Evolutionary conservation across 1,140 invertebrate genomes (phyloP), one percentile per base, ranked within the genome.

Genomic region (Drosophila melanica): DNA sequence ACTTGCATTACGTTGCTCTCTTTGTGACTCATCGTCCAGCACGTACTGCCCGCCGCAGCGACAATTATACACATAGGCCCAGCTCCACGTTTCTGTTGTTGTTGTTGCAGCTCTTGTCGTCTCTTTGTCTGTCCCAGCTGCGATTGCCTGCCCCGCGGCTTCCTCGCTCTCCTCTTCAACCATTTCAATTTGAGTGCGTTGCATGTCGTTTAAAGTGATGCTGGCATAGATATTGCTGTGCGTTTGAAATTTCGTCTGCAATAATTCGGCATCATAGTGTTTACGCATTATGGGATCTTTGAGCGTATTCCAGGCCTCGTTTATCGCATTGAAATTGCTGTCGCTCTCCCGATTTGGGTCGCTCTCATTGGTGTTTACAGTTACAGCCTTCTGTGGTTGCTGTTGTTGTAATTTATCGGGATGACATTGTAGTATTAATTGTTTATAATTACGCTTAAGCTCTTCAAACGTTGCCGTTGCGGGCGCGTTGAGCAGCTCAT

Each of bases 351-450:
- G 45, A 90, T 89, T 82, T 70, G 76, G 78, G 78, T 90, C 67
- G 66, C 27, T 62, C 55, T 53, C 77, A 69, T 65, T 55, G 45
- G 45, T 11, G 47, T 59, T 72, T 62, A 60, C 57, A 64, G 70
- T 66, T 67, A 67, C 47, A 44, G 55, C 23, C 48, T 27, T 45
- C 3, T n/a, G 39, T 8, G 50, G 30, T 10, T 48, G 27, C 37
- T 84, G 64, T 58, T 90, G 87, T 65, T 71, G 80, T 69, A 91
- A 75, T 91, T 91, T 91, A 85, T 91, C 90, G 50, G 90, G 90
- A 91, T 91, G 90, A 90, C 84, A 91, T 86, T 90, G 87, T 86
- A 91, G 70, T 84, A 91, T 90, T 79, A 91, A 82, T 79, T 90
- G 84, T 44, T 91, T 91, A 76, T 91, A 91, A 79, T 81, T 91